Base-by-base conservation (phyloP, 2,797 vertebrate species). In the Myiothlypis coronata region DNA sequence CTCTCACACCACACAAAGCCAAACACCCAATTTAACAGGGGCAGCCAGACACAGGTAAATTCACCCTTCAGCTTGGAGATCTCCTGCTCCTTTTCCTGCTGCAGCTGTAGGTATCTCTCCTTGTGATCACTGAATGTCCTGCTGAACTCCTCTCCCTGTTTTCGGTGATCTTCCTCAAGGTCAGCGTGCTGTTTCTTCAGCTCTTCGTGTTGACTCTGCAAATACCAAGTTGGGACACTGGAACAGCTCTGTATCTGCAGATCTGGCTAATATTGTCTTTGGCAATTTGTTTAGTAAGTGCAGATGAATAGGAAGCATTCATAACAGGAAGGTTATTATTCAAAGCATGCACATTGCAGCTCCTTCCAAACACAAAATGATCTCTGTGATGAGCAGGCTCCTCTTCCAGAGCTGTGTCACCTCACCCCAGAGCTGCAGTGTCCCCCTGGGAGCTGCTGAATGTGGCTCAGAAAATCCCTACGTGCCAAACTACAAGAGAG, bases 151-250 rank as follows among this genome's bases (percentile, higher is more conserved):
- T 99, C 98, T 9, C 98, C 98, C 81, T 99, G 98, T n/a, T 95
- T 96, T 23, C 99, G 98, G 95, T 99, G 99, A 91, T 98, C 98
- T 20, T 99, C 98, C 70, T 99, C 98, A 78, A 99, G 98, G 49
- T 98, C 98, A 15, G 98, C 98, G 55, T 98, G 99, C 97, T 99
- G 99, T 75, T 99, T 99, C 98, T 99, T 99, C 32, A 99, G 96
- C 67, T 99, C 99, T 2, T 99, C 99, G 0, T 99, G 99, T 95
- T 99, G 99, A 97, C 98, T 99, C 99, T 99, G 97, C 78, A 95
- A 94, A 95, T 26, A 90, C 16, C 53, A 89, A 92, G 80, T 70
- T 74, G 83, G 89, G 93, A 91, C 83, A 94, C 44, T 72, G 55
- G 47, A 88, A n/a, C 44, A 39, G 69, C 76, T 92, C 84, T 24